phyloP scores from a whole-genome alignment of 2,797 vertebrate genomes.

The Mormyrops boulengeri region DNA sequence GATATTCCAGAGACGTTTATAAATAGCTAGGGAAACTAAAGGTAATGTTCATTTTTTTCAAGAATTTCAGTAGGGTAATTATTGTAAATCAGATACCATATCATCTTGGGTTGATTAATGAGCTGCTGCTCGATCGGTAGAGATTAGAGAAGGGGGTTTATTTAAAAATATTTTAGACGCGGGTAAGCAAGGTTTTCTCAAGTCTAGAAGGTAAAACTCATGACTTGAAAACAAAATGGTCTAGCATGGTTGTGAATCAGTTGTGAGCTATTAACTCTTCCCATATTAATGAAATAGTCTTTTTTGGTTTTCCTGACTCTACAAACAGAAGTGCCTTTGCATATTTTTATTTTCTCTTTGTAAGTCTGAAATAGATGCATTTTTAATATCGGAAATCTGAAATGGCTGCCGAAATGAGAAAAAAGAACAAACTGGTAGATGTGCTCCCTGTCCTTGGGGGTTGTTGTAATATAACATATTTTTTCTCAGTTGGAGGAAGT shows the following conservation, averaged over 20 bases:
- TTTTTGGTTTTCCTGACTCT: neutral
- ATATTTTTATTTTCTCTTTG: neutral
- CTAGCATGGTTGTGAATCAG: neutral
- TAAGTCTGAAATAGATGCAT: neutral
- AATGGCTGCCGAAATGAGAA: neutral
- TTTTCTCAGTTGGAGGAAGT: neutral
- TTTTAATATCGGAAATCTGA: neutral
- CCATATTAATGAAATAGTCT: neutral
- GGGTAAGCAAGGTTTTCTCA: neutral
- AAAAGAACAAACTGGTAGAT: neutral
- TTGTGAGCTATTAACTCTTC: neutral
- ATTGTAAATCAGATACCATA: neutral
- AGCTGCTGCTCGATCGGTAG: neutral
- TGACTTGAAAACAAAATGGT: neutral
- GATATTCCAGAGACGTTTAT: neutral
- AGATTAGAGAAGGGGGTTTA: neutral
- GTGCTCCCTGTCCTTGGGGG: neutral
- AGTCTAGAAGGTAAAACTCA: neutral
- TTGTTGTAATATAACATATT: neutral
- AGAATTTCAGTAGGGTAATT: neutral
- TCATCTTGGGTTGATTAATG: neutral
- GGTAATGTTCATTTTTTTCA: neutral
- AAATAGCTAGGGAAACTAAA: neutral
- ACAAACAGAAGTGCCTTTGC: neutral
- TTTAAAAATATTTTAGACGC: neutral